These are phyloP conservation scores for Pteromalus puparum DNA, from an alignment of 1,140 invertebrate genomes.

Conservation along the genomic window DNA sequence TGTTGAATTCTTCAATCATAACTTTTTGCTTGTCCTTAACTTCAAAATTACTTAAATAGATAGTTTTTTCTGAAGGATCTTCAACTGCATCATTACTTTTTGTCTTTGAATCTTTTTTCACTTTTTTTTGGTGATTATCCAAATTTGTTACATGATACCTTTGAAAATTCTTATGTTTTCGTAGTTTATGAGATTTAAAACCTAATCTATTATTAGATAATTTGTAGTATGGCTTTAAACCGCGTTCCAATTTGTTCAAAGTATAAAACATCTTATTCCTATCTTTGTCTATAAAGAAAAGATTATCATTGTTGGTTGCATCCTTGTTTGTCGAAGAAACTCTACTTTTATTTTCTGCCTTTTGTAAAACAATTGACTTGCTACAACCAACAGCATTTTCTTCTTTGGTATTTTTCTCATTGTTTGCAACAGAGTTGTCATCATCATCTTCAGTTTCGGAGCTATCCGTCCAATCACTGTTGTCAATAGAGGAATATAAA, in stretches of 20 bases:
- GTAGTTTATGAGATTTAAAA: constrained; percentile 56
- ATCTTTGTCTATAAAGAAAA: constrained; percentile 77
- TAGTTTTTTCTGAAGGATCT: not conserved
- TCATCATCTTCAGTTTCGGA: constrained; percentile 45
- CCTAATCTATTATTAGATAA: constrained; percentile 60
- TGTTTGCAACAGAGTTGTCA: not conserved
- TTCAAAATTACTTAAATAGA: constrained; percentile 62
- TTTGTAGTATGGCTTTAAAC: constrained; percentile 73
- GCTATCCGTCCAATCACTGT: constrained; percentile 35
- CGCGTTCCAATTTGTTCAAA: constrained; percentile 73
- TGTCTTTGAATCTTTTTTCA: constrained; percentile 61
- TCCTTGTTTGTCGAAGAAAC: constrained; percentile 50
- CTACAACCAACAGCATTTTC: no score
- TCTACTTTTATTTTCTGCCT: constrained; percentile 60
- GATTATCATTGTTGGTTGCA: constrained; percentile 65
- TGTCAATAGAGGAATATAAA: constrained; percentile 5
- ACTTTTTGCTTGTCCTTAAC: constrained; percentile 73
- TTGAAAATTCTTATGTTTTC: constrained; percentile 60
- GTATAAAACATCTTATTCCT: constrained; percentile 70
- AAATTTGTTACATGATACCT: constrained; percentile 68
- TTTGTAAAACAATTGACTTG: constrained; percentile 33
- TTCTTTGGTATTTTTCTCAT: not conserved
- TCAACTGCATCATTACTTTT: constrained; percentile 54
- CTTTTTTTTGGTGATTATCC: constrained; percentile 56
- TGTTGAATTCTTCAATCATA: constrained; percentile 75